Evolutionary conservation across 2,113 vertebrate genomes (phyloP), one percentile per base, ranked within the genome.

Genomic region (Tretioscincus oriximinensis): DNA sequence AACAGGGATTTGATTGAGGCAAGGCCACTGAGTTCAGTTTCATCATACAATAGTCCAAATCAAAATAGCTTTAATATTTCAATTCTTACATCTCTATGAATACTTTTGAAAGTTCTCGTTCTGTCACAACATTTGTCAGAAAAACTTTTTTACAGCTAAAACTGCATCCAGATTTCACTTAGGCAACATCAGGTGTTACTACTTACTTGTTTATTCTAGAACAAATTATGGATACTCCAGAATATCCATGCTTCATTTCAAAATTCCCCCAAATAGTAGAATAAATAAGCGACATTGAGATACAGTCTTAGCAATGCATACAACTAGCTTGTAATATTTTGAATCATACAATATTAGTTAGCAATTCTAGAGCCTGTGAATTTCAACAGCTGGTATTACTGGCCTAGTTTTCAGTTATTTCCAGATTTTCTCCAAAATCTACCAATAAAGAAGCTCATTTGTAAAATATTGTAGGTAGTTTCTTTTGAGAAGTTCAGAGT

Each of bases 81-180:
- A 51, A 14, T 51, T 51, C 49, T n/a, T 3, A 51, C 12, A 14
- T 5, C 49, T 82, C 8, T 63, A 7, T 73, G 63, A 71, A 58
- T 2, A 85, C 71, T 7, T 83, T 74, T 21, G 47, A 9, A 45
- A 81, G 76, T 1, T 61, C 7, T 60, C 3, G 26, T 16, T 12
- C 64, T 89, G 7, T 6, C 85, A 49, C 41, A 71, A 16, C 66
- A 82, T 20, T 6, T 74, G 86, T 77, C 2, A 86, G 47, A 18
- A 20, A 9, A 0, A 2, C 26, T 71, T 31, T 77, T 4, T 51
- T 79, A 24, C 67, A 80, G 1, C 61, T 22, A 77, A 61, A 41
- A 41, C 35, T 41, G 35, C 35, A 41, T 41, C 35, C 35, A 41
- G 35, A 41, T 41, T 2, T 41, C 35, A 41, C 35, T 41, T 41